Evolutionary conservation across 1,140 invertebrate species (phyloP).

Genomic region (Ectropis grisescens): DNA sequence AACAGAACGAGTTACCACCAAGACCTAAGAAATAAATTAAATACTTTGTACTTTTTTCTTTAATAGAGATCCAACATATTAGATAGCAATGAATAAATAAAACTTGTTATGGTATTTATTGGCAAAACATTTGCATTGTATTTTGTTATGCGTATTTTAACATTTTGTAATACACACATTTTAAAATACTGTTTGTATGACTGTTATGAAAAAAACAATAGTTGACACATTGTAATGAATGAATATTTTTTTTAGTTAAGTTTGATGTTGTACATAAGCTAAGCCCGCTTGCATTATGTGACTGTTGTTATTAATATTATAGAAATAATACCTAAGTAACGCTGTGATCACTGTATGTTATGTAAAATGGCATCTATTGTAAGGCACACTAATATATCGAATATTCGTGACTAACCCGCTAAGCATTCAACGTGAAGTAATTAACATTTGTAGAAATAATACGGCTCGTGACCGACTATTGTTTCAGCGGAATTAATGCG

Average conservation of each 20-base stretch:
- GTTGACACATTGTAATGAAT: too few relatives aligned
- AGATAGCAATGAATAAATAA: too few relatives aligned
- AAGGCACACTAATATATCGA: conserved; percentile 50
- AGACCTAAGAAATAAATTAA: too few relatives aligned
- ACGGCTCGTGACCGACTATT: conserved; percentile 8
- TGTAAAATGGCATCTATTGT: conserved; percentile 43
- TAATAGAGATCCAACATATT: too few relatives aligned
- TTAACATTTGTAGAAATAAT: conserved; percentile 23
- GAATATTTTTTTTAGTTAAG: conserved; percentile 27
- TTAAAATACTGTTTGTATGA: too few relatives aligned
- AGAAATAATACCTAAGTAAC: conserved; percentile 23
- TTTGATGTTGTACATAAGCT: conserved; percentile 56
- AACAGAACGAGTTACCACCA: too few relatives aligned
- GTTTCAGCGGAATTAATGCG: conserved; percentile 6
- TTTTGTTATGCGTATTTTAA: too few relatives aligned
- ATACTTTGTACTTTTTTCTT: too few relatives aligned
- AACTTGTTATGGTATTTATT: too few relatives aligned
- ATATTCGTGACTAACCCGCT: conserved; percentile 57
- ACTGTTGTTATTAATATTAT: conserved; percentile 58
- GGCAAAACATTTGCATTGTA: too few relatives aligned
- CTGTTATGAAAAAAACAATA: too few relatives aligned
- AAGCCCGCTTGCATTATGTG: conserved; percentile 63
- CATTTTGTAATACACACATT: too few relatives aligned
- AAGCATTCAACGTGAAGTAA: conserved; percentile 32
- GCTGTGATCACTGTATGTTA: conserved; percentile 39